Evolutionary conservation across 1,140 invertebrate genomes (phyloP).

Genomic region (Drosophila equinoxialis): DNA sequence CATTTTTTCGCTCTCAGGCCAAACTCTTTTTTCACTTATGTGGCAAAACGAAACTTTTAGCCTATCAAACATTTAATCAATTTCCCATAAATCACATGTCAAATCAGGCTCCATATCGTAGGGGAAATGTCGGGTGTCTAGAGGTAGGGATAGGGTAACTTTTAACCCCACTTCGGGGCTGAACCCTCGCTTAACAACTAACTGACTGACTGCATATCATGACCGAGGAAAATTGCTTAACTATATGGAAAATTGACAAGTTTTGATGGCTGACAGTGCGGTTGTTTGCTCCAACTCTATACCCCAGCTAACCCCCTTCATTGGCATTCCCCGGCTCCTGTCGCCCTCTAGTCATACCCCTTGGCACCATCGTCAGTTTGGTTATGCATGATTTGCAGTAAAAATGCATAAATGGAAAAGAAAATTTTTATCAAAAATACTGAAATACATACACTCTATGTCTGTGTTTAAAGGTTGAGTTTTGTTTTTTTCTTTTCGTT

Average conservation of each 20-base stretch:
- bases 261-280: constrained; percentile 74
- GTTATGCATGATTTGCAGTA: constrained; percentile 57
- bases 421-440: constrained; percentile 59
- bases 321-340: constrained; percentile 24
- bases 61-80: constrained; percentile 62
- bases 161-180: constrained; percentile 14
- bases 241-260: constrained; percentile 80
- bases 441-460: not conserved
- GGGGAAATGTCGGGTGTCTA: not conserved
- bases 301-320: not conserved
- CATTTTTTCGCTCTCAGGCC: no score
- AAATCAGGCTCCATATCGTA: constrained; percentile 51
- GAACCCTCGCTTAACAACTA: constrained; percentile 9
- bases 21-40: not conserved
- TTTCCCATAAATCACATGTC: constrained; percentile 70
- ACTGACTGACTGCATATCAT: constrained; percentile 48
- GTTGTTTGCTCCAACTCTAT: constrained; percentile 31
- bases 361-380: not conserved
- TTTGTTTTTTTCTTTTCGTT: constrained; percentile 22
- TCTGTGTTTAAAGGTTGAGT: constrained; percentile 15
- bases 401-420: constrained; percentile 59
- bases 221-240: constrained; percentile 71
- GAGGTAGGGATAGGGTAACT: constrained; percentile 3
- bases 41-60: constrained; percentile 15
- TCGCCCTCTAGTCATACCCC: constrained; percentile 15